phyloP scores from a whole-genome alignment of 2,797 vertebrate genomes.

The Phyllotis vaccarum region DNA sequence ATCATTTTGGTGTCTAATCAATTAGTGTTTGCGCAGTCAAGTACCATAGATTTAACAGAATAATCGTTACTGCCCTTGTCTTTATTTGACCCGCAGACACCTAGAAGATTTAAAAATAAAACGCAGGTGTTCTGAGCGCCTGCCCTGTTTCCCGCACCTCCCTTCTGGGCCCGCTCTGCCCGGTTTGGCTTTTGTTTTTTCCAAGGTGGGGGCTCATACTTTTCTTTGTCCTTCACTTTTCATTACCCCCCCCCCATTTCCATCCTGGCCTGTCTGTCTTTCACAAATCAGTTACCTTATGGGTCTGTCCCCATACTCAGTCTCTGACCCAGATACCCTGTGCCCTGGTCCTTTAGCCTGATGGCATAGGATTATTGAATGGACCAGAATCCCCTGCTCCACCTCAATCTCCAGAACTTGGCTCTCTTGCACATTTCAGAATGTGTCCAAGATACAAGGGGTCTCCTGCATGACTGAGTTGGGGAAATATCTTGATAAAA shows the following conservation, averaged over 20 bases:
- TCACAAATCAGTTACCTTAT: background rate
- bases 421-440: background rate
- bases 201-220: background rate
- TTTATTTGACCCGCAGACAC: constrained; percentile 87
- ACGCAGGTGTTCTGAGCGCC: background rate
- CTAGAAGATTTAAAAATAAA: constrained; percentile 83
- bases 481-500: background rate
- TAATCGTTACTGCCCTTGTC: constrained; percentile 87
- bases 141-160: background rate
- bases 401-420: background rate
- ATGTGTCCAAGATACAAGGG: background rate
- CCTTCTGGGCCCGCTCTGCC: rapidly evolving
- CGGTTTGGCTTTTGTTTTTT: background rate
- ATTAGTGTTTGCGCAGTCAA: constrained; percentile 86
- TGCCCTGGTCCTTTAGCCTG: background rate
- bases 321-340: background rate
- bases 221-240: background rate
- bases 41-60: constrained; percentile 87
- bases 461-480: background rate
- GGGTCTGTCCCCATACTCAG: background rate
- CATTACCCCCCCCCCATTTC: background rate
- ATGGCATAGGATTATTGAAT: background rate
- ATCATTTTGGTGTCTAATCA: constrained; percentile 87
- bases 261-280: background rate
- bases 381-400: rapidly evolving